Evolutionary conservation across 2,113 vertebrate genomes (phyloP).

Genomic region (Nettapus auritus): DNA sequence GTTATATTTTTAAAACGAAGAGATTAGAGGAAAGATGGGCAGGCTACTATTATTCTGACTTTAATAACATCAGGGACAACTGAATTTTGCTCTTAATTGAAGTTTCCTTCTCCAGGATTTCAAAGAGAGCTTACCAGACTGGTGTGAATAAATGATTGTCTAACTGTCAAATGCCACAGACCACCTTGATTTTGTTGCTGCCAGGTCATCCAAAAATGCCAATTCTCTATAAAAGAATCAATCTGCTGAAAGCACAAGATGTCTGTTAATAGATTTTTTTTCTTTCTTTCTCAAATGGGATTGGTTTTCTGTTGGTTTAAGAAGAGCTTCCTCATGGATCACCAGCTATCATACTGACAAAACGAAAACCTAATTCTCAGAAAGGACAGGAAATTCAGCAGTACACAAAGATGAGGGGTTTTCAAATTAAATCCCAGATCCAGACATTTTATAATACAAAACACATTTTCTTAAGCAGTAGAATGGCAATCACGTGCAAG

Average conservation of each 20-base stretch:
- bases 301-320: slow-evolving; percentile 21
- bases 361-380: not conserved
- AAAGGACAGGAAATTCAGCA: not conserved
- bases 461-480: not conserved
- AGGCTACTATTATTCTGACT: slow-evolving; percentile 5
- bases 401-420: not conserved
- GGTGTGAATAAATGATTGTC: slow-evolving; percentile 56
- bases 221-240: slow-evolving; percentile 26
- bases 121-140: not conserved
- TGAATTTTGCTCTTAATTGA: slow-evolving; percentile 29
- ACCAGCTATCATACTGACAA: not conserved
- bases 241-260: slow-evolving; percentile 10
- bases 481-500: not conserved
- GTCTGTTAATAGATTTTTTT: slow-evolving; percentile 38
- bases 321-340: not conserved
- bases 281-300: not conserved
- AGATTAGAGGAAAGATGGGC: not conserved
- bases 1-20: not conserved
- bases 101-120: slow-evolving; percentile 7
- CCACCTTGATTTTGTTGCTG: slow-evolving; percentile 41
- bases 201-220: slow-evolving; percentile 45
- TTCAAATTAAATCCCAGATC: not conserved
- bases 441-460: not conserved
- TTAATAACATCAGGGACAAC: not conserved
- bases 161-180: slow-evolving; percentile 36